These are phyloP conservation scores for Serripes groenlandicus DNA, from an alignment of 2,888 invertebrate species.

Conservation along the genomic window DNA sequence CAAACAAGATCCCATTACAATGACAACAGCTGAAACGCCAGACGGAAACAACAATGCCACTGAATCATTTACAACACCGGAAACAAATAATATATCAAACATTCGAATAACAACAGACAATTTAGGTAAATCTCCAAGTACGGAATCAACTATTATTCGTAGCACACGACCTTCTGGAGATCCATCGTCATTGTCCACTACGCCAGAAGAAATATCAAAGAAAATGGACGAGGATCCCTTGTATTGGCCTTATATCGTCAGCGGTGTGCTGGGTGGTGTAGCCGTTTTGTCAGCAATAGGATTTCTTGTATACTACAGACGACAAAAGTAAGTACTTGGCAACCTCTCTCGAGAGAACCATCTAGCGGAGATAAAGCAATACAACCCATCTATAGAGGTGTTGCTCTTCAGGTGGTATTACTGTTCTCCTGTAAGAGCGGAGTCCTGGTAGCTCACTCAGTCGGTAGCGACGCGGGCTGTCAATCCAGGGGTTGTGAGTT, in stretches of 20 bases:
- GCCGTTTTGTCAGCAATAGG: slow-evolving; percentile 58
- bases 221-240: slow-evolving; percentile 26
- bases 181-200: not conserved
- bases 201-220: not conserved
- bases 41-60: not conserved
- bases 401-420: too few relatives aligned
- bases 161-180: not conserved
- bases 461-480: not conserved
- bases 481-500: not conserved
- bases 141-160: not conserved
- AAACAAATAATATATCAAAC: not conserved
- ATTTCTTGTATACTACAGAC: slow-evolving; percentile 63
- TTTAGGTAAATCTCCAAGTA: not conserved
- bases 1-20: not conserved
- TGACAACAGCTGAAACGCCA: not conserved
- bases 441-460: too few relatives aligned
- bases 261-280: slow-evolving; percentile 68
- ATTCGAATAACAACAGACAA: not conserved
- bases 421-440: too few relatives aligned
- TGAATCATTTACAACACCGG: not conserved
- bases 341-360: too few relatives aligned
- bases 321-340: slow-evolving; percentile 72
- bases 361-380: too few relatives aligned
- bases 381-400: too few relatives aligned
- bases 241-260: slow-evolving; percentile 73